Evolutionary conservation across 1,140 invertebrate species (phyloP).

Genomic region (Ptiloglossa arizonensis): DNA sequence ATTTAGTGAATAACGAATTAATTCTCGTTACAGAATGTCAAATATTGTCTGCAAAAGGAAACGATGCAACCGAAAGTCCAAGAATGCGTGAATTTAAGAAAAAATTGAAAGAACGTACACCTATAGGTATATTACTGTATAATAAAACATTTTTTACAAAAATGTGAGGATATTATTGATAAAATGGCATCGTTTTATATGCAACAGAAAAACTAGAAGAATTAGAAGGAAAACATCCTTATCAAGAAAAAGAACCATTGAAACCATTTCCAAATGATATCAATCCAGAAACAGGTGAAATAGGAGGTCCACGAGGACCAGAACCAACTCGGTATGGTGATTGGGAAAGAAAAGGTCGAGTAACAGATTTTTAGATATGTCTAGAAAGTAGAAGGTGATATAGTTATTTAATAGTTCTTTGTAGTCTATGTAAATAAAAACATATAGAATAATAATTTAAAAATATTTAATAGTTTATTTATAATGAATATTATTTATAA

Average conservation of each 20-base stretch:
- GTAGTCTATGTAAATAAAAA: background rate
- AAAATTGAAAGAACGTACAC: constrained; percentile 77
- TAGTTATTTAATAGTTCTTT: background rate
- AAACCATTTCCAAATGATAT: constrained; percentile 92
- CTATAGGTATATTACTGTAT: constrained; percentile 73
- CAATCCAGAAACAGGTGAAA: constrained; percentile 96
- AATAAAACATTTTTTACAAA: background rate
- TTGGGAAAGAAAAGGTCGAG: constrained; percentile 99
- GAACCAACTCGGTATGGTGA: constrained; percentile 99
- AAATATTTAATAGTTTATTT: background rate
- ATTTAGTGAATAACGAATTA: background rate
- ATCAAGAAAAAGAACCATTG: constrained; percentile 93
- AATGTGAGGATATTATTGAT: background rate
- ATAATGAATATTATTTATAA: background rate
- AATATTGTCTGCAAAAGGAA: constrained; percentile 58
- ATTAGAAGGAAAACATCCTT: constrained; percentile 86
- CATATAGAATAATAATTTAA: background rate
- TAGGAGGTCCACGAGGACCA: constrained; percentile 96
- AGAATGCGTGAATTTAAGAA: constrained; percentile 78
- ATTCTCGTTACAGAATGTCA: constrained; percentile 13
- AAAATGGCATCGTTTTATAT: constrained; percentile 14
- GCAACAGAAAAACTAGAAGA: constrained; percentile 86
- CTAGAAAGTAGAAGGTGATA: background rate
- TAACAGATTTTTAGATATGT: constrained; percentile 90
- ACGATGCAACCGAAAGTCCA: constrained; percentile 67